Evolutionary conservation across 2,888 invertebrate genomes (phyloP).

Genomic region (Rosalia funebris): DNA sequence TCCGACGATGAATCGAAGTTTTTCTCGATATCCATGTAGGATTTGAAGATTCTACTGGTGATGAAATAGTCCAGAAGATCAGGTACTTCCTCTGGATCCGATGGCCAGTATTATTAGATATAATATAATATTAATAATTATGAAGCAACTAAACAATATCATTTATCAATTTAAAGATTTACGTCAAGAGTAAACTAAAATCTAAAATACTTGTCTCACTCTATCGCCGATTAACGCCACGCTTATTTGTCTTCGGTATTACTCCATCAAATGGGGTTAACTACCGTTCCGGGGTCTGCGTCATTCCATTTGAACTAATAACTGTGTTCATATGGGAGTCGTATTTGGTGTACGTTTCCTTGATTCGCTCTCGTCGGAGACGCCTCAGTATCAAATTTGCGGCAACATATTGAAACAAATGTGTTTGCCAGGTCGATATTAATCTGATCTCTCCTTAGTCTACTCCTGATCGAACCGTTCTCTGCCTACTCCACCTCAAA

Average conservation of each 20-base stretch:
- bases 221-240: conserved; percentile 4
- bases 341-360: conserved; percentile 29
- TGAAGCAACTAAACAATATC: no score
- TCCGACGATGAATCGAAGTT: no score
- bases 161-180: no score
- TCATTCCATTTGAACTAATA: conserved; percentile 32
- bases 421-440: conserved; percentile 56
- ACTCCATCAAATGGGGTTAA: conserved; percentile 8
- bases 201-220: background rate
- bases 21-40: no score
- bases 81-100: no score
- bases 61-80: no score
- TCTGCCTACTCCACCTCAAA: conserved; percentile 17
- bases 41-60: no score
- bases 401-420: conserved; percentile 56
- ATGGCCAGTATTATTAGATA: no score
- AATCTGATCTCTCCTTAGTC: conserved; percentile 50
- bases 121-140: no score
- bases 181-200: no score
- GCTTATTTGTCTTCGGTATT: conserved; percentile 10
- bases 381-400: conserved; percentile 43
- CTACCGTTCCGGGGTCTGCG: conserved; percentile 11
- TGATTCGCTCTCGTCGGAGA: conserved; percentile 31
- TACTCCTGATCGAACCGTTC: conserved; percentile 14
- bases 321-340: conserved; percentile 28